Evolutionary conservation across 1,140 invertebrate genomes (phyloP), one percentile per base, ranked within the genome.

Genomic region (Aphelinus atriplicis): DNA sequence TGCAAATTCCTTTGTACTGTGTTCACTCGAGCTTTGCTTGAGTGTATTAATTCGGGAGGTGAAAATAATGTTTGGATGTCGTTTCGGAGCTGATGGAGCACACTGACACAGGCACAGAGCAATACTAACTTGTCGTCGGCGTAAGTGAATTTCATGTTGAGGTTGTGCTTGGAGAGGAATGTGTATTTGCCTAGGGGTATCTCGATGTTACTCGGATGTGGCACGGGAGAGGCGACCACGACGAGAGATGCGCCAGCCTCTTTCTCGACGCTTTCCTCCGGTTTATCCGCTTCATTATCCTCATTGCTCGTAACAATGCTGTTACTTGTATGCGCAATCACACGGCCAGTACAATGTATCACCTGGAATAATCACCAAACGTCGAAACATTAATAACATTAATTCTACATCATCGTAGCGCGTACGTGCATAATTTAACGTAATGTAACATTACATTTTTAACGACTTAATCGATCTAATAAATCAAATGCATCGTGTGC

Each of bases 111-210:
- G 26, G 0, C 26, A 26, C 26, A 78, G 5, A 64, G 75, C 48
- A 66, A 7, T 65, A 76, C 93, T 91, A 89, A 98, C 96, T 94
- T 95, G 77, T 97, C 95, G 89, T 98, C 96, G 75, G 94, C 95
- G 84, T 96, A 96, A 10, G 94, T 96, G 84, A 97, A 97, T 84
- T 95, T 96, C 96, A 98, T 97, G 84, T 96, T 95, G 80, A 97
- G 90, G 81, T 91, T 94, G 84, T 98, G 96, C 83, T 96, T 95
- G 7, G 94, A 96, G 26, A 98, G 88, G 87, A 98, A 98, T 0
- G 95, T 97, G 79, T 95, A 93, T 78, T 91, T 92, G 76, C 95
- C 95, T 66, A 98, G 86, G 3, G 95, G 95, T 75, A 95, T 92
- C 85, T 98, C 96, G 77, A 97, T 97, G 81, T 97, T 96, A 9